These are phyloP conservation scores for Dryoscopus gambensis DNA, from an alignment of 2,113 vertebrate genomes.

Conservation along the genomic window DNA sequence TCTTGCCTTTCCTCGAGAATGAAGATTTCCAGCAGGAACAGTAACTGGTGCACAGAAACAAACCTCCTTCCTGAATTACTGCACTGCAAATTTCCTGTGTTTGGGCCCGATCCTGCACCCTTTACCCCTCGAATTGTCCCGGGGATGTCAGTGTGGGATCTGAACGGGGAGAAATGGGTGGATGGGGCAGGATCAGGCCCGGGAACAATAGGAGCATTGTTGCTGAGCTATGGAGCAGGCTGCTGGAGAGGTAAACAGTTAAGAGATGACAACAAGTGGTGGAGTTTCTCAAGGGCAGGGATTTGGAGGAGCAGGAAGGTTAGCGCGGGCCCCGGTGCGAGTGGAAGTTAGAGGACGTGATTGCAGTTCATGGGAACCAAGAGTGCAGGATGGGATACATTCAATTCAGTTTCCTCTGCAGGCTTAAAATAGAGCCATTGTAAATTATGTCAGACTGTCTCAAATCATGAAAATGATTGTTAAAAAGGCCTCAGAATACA, in stretches of 20 bases:
- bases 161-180: neutral
- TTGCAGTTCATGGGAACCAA: conserved; percentile 97
- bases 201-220: conserved; percentile 55
- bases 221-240: conserved; percentile 35
- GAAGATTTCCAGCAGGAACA: conserved; percentile 22
- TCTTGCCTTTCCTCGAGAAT: conserved; percentile 2
- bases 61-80: conserved; percentile 40
- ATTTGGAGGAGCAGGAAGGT: conserved; percentile 81
- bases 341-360: conserved; percentile 88
- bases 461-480: conserved; percentile 88
- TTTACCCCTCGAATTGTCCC: neutral
- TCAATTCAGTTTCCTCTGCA: conserved; percentile 96
- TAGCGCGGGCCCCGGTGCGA: conserved; percentile 68
- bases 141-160: neutral
- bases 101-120: conserved; percentile 4
- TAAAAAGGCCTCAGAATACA: conserved; percentile 81
- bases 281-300: conserved; percentile 78
- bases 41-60: neutral
- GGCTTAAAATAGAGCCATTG: conserved; percentile 99
- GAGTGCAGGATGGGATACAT: conserved; percentile 99
- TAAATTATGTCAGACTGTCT: conserved; percentile 93
- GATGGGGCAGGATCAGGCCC: conserved; percentile 52
- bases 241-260: conserved; percentile 66
- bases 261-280: conserved; percentile 69
- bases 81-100: conserved; percentile 34